Percentiles rank a stretch among this genome's conserved stretches.
These are phyloP conservation scores for Picus viridis DNA, from an alignment of 2,797 vertebrate species.

Conservation along the genomic window DNA sequence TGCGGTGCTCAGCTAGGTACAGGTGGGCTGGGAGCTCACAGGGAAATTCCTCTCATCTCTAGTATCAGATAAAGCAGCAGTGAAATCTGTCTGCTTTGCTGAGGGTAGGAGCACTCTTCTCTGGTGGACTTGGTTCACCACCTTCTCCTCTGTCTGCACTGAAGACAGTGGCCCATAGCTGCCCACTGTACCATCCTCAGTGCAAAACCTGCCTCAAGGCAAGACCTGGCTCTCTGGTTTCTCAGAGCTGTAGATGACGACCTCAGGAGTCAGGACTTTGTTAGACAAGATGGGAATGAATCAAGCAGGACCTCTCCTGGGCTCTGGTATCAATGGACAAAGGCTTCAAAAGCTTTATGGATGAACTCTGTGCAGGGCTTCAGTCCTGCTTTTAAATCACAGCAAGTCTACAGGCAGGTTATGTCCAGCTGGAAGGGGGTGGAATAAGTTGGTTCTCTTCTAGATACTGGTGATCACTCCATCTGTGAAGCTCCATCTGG, in stretches of 20 bases:
- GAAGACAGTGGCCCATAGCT: neutral
- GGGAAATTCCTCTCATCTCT: neutral
- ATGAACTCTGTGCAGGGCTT: neutral
- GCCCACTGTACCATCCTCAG: accelerated
- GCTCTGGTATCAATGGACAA: neutral
- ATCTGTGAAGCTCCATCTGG: neutral
- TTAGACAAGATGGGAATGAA: neutral
- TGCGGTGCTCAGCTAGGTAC: neutral
- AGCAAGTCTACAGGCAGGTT: neutral
- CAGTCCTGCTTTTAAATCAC: neutral
- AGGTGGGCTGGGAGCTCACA: neutral
- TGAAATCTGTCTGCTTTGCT: neutral
- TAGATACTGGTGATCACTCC: neutral
- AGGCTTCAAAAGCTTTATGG: neutral
- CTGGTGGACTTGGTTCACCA: neutral
- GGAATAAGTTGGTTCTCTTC: neutral
- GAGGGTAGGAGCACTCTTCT: neutral
- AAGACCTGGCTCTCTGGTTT: neutral
- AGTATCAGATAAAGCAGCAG: neutral
- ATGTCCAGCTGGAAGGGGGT: neutral
- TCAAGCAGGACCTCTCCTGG: neutral
- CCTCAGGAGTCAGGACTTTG: neutral
- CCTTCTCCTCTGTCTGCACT: neutral
- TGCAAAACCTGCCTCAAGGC: neutral
- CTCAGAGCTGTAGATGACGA: neutral